These are phyloP conservation scores for Procambarus virginalis DNA, from an alignment of 1,140 invertebrate genomes.

Conservation along the genomic window DNA sequence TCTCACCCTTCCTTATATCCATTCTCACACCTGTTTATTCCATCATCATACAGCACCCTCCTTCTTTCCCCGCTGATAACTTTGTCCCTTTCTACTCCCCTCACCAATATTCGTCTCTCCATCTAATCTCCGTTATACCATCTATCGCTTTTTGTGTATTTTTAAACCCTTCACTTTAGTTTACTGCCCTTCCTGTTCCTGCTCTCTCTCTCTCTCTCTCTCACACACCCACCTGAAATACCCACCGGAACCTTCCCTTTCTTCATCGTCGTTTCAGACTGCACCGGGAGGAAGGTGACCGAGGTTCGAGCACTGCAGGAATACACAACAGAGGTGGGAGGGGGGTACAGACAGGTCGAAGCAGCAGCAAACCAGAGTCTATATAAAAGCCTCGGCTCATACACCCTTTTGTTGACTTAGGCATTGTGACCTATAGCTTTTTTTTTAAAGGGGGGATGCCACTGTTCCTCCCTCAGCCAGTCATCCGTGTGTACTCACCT, in stretches of 20 bases:
- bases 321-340: too few species aligned
- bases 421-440: constrained; percentile 5
- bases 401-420: neutral
- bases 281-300: too few species aligned
- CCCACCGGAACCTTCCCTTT: too few species aligned
- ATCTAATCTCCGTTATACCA: constrained; percentile 26
- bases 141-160: constrained; percentile 20
- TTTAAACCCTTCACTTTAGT: constrained; percentile 19
- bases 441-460: constrained; percentile 4
- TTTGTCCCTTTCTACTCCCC: constrained; percentile 34
- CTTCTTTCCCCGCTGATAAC: constrained; percentile 26
- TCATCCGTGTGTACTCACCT: neutral
- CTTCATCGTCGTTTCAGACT: too few species aligned
- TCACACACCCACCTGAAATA: too few species aligned
- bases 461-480: neutral
- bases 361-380: neutral
- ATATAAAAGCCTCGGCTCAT: neutral
- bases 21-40: constrained; percentile 7
- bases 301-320: too few species aligned
- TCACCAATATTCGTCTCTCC: constrained; percentile 38
- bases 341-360: too few species aligned
- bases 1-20: constrained; percentile 12
- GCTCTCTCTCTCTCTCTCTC: constrained; percentile 25
- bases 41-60: constrained; percentile 34
- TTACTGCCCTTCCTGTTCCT: constrained; percentile 2